These are phyloP conservation scores for Anticlea derivata DNA, from an alignment of 2,888 invertebrate genomes.

Conservation along the genomic window DNA sequence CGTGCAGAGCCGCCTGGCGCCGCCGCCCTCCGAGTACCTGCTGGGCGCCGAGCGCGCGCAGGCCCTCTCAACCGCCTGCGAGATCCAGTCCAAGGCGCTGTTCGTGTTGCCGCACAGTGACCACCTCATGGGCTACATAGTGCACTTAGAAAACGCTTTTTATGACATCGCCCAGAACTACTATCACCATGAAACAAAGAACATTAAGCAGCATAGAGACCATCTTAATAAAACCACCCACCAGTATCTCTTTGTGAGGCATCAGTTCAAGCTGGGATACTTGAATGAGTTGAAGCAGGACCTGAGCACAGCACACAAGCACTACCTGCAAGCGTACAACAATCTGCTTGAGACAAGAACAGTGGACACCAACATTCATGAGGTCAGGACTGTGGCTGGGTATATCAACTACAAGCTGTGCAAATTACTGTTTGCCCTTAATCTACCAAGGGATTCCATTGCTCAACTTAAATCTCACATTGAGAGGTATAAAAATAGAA, in stretches of 20 bases:
- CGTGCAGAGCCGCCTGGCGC: slow-evolving; percentile 92
- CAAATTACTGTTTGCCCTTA: slow-evolving; percentile 93
- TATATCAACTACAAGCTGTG: slow-evolving; percentile 98
- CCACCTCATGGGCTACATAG: slow-evolving; percentile 89
- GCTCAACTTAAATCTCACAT: slow-evolving; percentile 96
- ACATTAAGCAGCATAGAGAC: slow-evolving; percentile 94
- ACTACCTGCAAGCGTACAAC: slow-evolving; percentile 94
- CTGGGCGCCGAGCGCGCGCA: slow-evolving; percentile 95
- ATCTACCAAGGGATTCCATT: slow-evolving; percentile 96
- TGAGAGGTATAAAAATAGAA: slow-evolving; percentile 92
- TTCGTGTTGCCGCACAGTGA: slow-evolving; percentile 97
- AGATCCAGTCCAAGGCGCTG: slow-evolving; percentile 94
- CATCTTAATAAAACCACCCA: slow-evolving; percentile 95
- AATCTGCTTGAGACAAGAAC: slow-evolving; percentile 94
- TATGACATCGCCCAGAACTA: slow-evolving; percentile 96
- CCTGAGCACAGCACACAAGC: slow-evolving; percentile 92
- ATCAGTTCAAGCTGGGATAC: slow-evolving; percentile 98
- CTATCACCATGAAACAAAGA: slow-evolving; percentile 94
- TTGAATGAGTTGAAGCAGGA: slow-evolving; percentile 97
- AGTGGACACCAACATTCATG: slow-evolving; percentile 95
- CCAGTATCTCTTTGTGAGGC: slow-evolving; percentile 95
- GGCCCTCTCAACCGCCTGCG: slow-evolving; percentile 95
- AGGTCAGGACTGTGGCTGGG: slow-evolving; percentile 97
- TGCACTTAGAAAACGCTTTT: slow-evolving; percentile 95
- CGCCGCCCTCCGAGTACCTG: slow-evolving; percentile 91